phyloP scores from a whole-genome alignment of 2,888 invertebrate species.

The Hylaea fasciaria region DNA sequence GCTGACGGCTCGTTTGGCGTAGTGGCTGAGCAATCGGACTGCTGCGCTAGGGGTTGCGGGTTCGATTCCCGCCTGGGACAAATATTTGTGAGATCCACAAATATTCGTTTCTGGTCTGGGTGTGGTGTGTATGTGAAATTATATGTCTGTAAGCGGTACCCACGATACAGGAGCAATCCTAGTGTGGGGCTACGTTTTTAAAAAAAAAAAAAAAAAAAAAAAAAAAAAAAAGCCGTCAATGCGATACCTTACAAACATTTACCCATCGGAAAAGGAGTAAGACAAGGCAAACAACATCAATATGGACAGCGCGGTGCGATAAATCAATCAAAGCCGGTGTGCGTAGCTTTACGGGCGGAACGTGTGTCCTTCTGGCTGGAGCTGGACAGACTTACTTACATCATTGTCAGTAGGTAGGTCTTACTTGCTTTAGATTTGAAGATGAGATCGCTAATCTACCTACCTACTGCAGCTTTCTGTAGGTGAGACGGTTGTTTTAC shows the following conservation, averaged over 20 bases:
- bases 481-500: neutral
- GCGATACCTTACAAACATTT: constrained; percentile 35
- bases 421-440: constrained; percentile 17
- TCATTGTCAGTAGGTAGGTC: no score
- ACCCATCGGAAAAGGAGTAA: constrained; percentile 35
- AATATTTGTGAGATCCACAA: no score
- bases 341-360: constrained; percentile 65
- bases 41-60: no score
- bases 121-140: no score
- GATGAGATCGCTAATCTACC: constrained; percentile 17
- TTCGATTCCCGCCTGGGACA: no score
- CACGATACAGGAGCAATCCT: no score
- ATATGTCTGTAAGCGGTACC: no score
- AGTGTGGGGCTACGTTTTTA: no score
- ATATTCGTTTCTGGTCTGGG: no score
- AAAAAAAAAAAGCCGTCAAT: constrained; percentile 27
- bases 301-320: constrained; percentile 69
- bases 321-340: constrained; percentile 71
- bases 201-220: no score
- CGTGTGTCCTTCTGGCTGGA: constrained; percentile 59
- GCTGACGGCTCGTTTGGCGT: no score
- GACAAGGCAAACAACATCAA: constrained; percentile 65
- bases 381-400: constrained; percentile 40
- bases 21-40: no score
- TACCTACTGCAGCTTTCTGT: neutral